Conservation (phyloP, 2,113 vertebrate genomes). For the Lophotis ruficrista region DNA sequence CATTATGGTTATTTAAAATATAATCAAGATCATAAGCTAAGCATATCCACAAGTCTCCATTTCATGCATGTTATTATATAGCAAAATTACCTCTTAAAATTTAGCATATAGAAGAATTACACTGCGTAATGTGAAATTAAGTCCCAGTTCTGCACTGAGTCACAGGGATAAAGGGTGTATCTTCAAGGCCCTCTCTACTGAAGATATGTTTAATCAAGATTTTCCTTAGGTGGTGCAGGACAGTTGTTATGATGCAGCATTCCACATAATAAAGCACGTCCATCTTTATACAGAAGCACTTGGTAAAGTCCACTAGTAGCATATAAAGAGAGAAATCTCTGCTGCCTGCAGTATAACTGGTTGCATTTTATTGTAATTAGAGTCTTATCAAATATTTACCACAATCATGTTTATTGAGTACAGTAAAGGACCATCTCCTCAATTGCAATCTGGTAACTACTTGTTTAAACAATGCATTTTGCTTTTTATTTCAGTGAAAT, state of each 20-base stretch:
- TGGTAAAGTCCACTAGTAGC: neutral
- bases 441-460: neutral
- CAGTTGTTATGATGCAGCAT: neutral
- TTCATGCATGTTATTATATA: neutral
- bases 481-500: neutral
- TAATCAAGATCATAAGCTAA: neutral
- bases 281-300: neutral
- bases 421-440: neutral
- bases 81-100: neutral
- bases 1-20: neutral
- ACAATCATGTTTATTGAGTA: accelerated
- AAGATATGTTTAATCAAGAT: neutral
- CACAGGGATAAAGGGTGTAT: neutral
- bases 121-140: neutral
- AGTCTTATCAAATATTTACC: neutral
- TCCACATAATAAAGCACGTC: neutral
- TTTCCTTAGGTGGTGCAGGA: neutral
- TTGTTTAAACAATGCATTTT: neutral
- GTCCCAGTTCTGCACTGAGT: neutral
- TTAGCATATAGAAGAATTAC: neutral
- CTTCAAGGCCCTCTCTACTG: neutral
- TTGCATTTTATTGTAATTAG: neutral
- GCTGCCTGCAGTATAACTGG: neutral
- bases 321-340: neutral
- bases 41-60: neutral